A percentile compares a stretch with the other conserved stretches of the same genome.
Conservation (phyloP, 2,113 vertebrate genomes). For the Bubo scandiacus region DNA sequence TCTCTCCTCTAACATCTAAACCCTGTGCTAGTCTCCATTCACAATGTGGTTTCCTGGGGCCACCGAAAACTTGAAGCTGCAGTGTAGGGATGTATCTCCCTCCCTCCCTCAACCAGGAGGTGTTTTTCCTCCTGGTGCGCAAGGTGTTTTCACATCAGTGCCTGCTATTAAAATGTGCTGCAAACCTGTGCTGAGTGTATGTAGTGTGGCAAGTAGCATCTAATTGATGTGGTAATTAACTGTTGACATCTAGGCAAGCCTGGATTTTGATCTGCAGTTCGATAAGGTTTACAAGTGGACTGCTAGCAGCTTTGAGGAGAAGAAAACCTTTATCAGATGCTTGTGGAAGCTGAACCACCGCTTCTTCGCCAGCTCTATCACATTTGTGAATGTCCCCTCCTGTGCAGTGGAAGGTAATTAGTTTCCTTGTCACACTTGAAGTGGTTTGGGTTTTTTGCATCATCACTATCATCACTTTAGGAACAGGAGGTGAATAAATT, state of each 20-base stretch:
- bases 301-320: neutral
- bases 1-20: neutral
- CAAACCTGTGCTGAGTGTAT: neutral
- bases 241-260: neutral
- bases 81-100: too few relatives aligned
- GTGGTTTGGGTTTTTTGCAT: neutral
- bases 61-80: neutral
- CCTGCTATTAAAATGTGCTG: neutral
- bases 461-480: accelerated
- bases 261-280: constrained; percentile 50
- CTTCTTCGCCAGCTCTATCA: neutral
- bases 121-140: neutral
- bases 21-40: too few relatives aligned
- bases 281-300: constrained; percentile 51
- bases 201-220: accelerated
- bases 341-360: constrained; percentile 42
- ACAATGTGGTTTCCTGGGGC: neutral
- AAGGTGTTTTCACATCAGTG: neutral
- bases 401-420: constrained; percentile 4
- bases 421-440: neutral
- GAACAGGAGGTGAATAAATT: neutral
- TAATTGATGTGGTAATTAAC: neutral
- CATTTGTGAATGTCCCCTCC: neutral
- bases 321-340: constrained; percentile 28
- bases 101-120: neutral